These are phyloP conservation scores for Rhopalosiphum nymphaeae DNA, from an alignment of 2,888 invertebrate genomes.

Conservation along the genomic window DNA sequence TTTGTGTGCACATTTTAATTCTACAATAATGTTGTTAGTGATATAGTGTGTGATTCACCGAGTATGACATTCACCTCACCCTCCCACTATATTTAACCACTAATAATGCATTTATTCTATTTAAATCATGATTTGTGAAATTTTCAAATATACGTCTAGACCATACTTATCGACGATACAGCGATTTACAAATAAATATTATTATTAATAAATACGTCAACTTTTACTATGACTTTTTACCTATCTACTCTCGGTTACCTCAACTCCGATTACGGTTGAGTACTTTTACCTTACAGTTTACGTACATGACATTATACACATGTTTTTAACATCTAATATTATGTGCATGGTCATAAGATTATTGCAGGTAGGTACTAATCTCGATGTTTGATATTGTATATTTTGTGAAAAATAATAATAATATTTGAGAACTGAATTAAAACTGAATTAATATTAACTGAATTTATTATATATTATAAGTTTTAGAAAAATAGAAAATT, in stretches of 20 bases:
- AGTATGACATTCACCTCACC: background rate
- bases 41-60: background rate
- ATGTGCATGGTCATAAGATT: background rate
- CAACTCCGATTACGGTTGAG: background rate
- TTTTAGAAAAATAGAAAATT: no score
- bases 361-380: background rate
- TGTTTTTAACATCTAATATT: background rate
- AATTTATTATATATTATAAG: background rate
- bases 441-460: no score
- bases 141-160: background rate
- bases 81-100: fast-evolving
- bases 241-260: background rate
- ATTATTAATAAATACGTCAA: background rate
- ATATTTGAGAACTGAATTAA: no score
- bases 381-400: background rate
- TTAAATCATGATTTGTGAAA: no score
- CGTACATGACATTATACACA: background rate
- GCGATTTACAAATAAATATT: background rate
- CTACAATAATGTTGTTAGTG: background rate
- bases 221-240: background rate
- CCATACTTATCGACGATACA: background rate
- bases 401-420: background rate
- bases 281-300: background rate
- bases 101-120: background rate
- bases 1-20: background rate